Evolutionary conservation across 2,888 invertebrate genomes (phyloP), one percentile per base, ranked within the genome.

Genomic region (Agriopis aurantiaria): DNA sequence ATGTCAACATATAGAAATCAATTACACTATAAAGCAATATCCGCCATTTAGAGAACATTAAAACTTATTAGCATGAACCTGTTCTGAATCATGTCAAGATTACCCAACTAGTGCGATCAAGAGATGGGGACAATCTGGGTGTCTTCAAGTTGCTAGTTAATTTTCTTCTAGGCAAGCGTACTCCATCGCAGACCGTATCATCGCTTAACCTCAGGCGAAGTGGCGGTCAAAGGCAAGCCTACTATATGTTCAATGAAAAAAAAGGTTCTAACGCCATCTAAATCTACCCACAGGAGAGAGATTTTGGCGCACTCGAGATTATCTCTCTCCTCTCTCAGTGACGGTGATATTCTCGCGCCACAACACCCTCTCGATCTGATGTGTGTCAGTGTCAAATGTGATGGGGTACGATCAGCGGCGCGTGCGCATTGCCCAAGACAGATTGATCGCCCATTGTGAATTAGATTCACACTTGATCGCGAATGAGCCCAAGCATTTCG

Each of bases 391-490:
- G 84, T 77, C 81, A 80, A 71, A 73, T 68, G 52, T 60, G 49
- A 73, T 73, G 68, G 75, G 68, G 70, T 64, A 69, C 69, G 71
- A 69, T 74, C 69, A 71, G 65, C 56, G 52, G 51, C 71, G 70
- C 74, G 74, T 71, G 75, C 69, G 69, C 72, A 67, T 74, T 67
- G 68, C 72, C 64, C 75, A 75, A 72, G 46, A 53, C 41, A 70
- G 69, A 73, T 72, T 75, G 71, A 77, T 75, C 74, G 68, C 55
- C 75, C 75, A 78, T 79, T 81, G 83, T 82, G 78, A 80, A 82
- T 86, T 82, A 79, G 75, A 85, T 82, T 86, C 80, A 81, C 83
- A 84, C 80, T 72, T 72, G 78, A 74, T 76, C 80, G 82, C 75
- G 69, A 83, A 81, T 81, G 75, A 64, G 75, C 69, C 72, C 65